phyloP scores from a whole-genome alignment of 2,888 invertebrate genomes.

The Epistrophe eligans region DNA sequence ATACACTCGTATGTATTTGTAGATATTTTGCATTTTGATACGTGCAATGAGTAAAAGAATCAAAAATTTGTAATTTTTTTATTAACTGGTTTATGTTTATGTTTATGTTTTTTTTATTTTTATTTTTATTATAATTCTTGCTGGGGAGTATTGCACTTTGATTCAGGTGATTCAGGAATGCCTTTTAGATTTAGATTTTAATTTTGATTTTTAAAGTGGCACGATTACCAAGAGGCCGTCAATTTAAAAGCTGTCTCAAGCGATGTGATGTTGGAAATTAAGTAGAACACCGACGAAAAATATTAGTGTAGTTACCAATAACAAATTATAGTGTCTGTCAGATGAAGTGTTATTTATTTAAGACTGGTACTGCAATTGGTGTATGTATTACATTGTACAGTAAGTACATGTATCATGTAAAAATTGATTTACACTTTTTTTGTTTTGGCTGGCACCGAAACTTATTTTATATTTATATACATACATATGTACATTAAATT shows the following conservation, averaged over 20 bases:
- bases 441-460: too few species aligned
- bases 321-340: too few species aligned
- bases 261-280: neutral
- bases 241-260: neutral
- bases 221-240: neutral
- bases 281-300: neutral
- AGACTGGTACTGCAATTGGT: too few species aligned
- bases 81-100: conserved; percentile 29
- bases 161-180: conserved; percentile 4
- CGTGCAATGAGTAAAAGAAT: conserved; percentile 4
- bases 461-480: too few species aligned
- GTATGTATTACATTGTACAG: too few species aligned
- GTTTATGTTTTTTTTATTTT: conserved; percentile 1
- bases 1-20: neutral
- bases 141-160: conserved; percentile 18
- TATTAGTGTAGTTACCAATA: too few species aligned
- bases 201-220: neutral
- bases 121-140: neutral
- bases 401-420: too few species aligned
- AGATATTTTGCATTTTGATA: neutral
- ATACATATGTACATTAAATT: too few species aligned
- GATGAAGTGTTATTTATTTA: too few species aligned
- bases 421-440: too few species aligned
- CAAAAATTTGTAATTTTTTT: conserved; percentile 20
- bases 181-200: neutral